Conservation (phyloP, 2,113 vertebrate genomes). For the Salminus brasiliensis region DNA sequence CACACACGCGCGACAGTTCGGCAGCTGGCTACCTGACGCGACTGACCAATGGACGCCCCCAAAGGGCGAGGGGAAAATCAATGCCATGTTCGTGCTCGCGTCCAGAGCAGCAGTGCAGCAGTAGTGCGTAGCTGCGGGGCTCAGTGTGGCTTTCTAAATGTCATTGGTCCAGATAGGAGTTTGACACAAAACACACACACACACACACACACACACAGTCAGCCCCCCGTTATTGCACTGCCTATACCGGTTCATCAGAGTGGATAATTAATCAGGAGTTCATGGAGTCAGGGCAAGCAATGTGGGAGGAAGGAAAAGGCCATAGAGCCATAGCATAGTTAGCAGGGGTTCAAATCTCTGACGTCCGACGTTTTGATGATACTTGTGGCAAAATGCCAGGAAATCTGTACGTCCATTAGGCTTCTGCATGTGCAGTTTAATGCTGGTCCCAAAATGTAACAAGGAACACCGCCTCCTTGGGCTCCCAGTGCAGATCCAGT, state of each 20-base stretch:
- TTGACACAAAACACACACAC: constrained; percentile 21
- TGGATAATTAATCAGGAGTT: not conserved
- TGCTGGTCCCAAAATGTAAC: no score
- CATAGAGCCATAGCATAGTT: constrained; percentile 31
- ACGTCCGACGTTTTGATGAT: no score
- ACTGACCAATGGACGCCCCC: constrained; percentile 17
- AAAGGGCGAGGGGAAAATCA: constrained; percentile 15
- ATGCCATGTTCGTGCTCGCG: constrained; percentile 1
- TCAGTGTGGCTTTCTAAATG: constrained; percentile 29
- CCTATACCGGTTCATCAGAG: constrained; percentile 28
- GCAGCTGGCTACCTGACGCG: constrained; percentile 14
- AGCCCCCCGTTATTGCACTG: no score
- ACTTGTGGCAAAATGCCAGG: no score
- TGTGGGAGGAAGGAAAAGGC: not conserved
- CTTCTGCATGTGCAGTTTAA: no score
- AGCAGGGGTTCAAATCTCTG: no score
- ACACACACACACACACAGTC: constrained; percentile 17
- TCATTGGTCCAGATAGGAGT: constrained; percentile 15
- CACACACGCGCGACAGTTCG: constrained; percentile 8
- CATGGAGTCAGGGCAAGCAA: not conserved
- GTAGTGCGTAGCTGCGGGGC: constrained; percentile 2
- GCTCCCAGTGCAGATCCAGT: no score
- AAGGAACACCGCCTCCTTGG: no score
- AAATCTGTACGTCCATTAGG: no score
- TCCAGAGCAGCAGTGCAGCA: not conserved